Base-by-base conservation (phyloP, 2,888 invertebrate species). In the Hipparchia semele region DNA sequence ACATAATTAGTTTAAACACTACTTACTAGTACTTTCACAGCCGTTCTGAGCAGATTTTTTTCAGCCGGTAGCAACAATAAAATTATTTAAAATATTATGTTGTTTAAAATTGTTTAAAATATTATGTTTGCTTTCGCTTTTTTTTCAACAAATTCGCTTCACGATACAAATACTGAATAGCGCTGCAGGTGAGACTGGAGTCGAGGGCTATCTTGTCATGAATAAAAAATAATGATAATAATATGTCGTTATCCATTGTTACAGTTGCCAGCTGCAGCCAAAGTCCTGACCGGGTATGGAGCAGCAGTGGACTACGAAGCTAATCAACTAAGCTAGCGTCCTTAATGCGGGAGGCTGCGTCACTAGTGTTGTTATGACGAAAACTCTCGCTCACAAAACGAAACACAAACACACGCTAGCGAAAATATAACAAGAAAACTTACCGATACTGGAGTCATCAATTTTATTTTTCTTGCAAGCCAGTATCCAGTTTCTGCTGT, bases 241-340 rank as follows among this genome's bases (percentile, higher is more conserved):
- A 60, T 39, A 53, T 65, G 12, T 10, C 33, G 51, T n/a, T 68
- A 68, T 68, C 59, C 61, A 85, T 92, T 92, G 93, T 93, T 93
- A 73, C 91, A 93, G 93, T 86, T 90, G 84, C 87, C 88, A 76
- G 88, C 86, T 82, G 89, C 90, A 84, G 87, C 87, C 80, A 87
- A 88, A 86, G 88, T 87, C 84, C 90, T 91, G 77, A 83, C 86
- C 81, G 90, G 92, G 79, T 91, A 91, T 87, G 91, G 92, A 77
- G 90, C 91, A 79, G 93, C 91, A 74, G 84, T 92, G 80, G 91
- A 92, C 86, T 91, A 87, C 84, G 76, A 80, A 54, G 58, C 67
- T 72, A 46, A 72, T 54, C 67, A 76, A 67, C 75, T 79, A 76
- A 79, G 79, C 79, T 81, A 81, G 76, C 83, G 78, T 80, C 45